Evolutionary conservation across 2,797 vertebrate species (phyloP).

Genomic region (Falco naumanni): DNA sequence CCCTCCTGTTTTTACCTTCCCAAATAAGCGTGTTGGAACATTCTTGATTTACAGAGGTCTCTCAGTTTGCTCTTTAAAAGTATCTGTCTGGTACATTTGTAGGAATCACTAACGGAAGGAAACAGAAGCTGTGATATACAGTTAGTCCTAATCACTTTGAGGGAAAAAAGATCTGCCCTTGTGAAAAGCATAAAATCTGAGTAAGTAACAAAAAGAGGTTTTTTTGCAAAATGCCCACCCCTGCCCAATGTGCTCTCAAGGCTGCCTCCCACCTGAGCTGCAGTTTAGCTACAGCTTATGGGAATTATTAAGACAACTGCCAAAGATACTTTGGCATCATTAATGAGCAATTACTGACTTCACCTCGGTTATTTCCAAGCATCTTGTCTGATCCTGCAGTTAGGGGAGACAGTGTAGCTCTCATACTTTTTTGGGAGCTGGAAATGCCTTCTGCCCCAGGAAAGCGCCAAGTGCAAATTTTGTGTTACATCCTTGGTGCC

Average conservation of each 20-base stretch:
- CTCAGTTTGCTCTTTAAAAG: background rate
- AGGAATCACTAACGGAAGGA: background rate
- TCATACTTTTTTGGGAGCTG: background rate
- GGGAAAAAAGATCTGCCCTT: background rate
- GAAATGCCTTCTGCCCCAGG: background rate
- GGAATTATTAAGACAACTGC: background rate
- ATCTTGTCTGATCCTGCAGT: background rate
- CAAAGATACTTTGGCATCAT: background rate
- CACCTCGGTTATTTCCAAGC: background rate
- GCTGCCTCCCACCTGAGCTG: background rate
- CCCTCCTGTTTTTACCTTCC: background rate
- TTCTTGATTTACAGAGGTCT: background rate
- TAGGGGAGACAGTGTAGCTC: accelerated
- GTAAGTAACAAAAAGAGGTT: background rate
- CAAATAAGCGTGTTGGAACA: background rate
- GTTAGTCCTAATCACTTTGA: background rate
- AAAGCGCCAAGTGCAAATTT: background rate
- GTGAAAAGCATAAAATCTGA: background rate
- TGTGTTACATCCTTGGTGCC: accelerated
- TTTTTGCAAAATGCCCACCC: background rate
- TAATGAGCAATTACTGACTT: background rate
- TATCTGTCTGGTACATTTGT: background rate
- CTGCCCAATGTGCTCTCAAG: background rate
- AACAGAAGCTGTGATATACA: background rate
- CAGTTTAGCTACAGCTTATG: background rate